Base-by-base conservation (phyloP, 2,113 vertebrate genomes). In the Marmota monax region DNA sequence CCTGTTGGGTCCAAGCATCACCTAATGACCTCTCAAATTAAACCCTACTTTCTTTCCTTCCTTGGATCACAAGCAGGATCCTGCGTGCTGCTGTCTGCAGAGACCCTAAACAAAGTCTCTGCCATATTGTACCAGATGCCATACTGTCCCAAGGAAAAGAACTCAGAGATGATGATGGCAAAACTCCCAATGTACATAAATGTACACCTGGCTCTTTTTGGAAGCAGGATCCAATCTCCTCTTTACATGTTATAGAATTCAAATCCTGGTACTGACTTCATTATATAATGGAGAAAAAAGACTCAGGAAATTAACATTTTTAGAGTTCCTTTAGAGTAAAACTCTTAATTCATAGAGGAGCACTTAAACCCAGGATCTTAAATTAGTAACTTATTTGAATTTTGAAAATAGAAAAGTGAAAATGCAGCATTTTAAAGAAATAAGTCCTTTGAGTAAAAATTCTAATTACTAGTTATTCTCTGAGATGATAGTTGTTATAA, bases 251-350 rank as follows among this genome's bases (percentile, higher is more conserved):
- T 82, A 72, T 80, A 70, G 45, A 45, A 88, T 72, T 85, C 20
- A 34, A 6, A 56, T 76, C n/a, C 63, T 65, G 13, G 32, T 25
- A 83, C 69, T 45, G 16, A 63, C 48, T 92, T 85, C 88, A 86
- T 96, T 96, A 83, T 48, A 39, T 84, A 96, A 94, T 37, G 37
- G 29, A 22, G 10, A 42, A 80, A 63, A 42, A 78, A 92, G 65
- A 84, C 27, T 74, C n/a, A 84, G 83, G 42, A 95, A 97, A 96
- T 96, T 37, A 97, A 93, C 86, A 96, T 83, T 87, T 85, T 95
- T 92, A 42, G 37, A 34, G 29, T 16, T 79, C 86, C 78, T 70
- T 84, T 27, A 29, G 85, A 96, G 63, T 77, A 91, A 96, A 95
- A 96, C 69, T 94, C 67, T 51, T 83, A 90, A 92, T 82, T 95